These are phyloP conservation scores for Saimiri boliviensis DNA, from an alignment of 2,113 vertebrate species.

Conservation along the genomic window DNA sequence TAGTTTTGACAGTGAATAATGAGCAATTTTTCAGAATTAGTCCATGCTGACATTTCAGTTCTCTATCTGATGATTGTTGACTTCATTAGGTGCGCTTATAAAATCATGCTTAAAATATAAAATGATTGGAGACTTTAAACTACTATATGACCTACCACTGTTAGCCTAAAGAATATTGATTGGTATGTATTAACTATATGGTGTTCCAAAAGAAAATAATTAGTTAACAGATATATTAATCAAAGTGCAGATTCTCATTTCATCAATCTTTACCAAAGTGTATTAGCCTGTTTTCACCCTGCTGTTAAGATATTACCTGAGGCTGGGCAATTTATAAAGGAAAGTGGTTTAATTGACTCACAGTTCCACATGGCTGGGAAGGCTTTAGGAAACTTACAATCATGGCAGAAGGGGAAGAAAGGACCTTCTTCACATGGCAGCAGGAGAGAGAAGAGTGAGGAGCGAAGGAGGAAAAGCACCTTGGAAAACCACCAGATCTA, in stretches of 20 bases:
- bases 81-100: slow-evolving; percentile 55
- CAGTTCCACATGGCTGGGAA: no score
- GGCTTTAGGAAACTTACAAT: no score
- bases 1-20: slow-evolving; percentile 62
- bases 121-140: slow-evolving; percentile 16
- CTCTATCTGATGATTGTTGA: slow-evolving; percentile 53
- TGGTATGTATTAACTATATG: slow-evolving; percentile 38
- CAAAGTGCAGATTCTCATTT: not conserved
- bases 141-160: not conserved
- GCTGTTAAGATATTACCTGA: no score
- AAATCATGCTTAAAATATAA: slow-evolving; percentile 24
- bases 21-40: slow-evolving; percentile 56
- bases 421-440: no score
- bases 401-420: no score
- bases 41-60: slow-evolving; percentile 62
- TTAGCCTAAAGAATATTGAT: not conserved
- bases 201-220: not conserved
- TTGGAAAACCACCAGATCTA: no score
- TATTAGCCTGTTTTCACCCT: no score
- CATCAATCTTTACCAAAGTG: not conserved
- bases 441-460: no score
- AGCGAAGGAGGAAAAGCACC: no score
- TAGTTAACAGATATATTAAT: slow-evolving; percentile 2
- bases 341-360: no score
- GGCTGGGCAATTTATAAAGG: no score